Percentiles rank a stretch among this genome's conserved stretches.
phyloP scores from a whole-genome alignment of 2,113 vertebrate species.

The Furnarius figulus region DNA sequence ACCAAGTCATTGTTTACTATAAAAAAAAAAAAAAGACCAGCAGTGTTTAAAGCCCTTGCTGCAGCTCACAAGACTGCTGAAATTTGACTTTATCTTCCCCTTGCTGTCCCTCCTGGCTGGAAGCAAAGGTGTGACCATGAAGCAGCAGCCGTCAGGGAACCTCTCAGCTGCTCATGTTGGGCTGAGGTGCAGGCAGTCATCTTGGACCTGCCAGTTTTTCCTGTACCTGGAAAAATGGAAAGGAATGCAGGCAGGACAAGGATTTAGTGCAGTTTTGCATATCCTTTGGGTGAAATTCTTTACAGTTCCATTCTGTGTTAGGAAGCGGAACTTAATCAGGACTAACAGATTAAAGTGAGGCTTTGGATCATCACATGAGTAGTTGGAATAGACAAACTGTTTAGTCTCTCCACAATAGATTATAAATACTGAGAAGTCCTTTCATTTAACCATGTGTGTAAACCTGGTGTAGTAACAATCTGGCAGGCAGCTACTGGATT shows the following conservation, averaged over 20 bases:
- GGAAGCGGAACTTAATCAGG: background rate
- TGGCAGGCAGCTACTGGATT: background rate
- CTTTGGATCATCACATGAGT: background rate
- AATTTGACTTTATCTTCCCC: background rate
- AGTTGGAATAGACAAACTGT: background rate
- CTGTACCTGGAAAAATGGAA: background rate
- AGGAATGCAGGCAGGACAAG: background rate
- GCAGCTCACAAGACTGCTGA: background rate
- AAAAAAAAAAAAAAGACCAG: background rate
- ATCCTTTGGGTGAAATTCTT: background rate
- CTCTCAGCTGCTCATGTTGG: rapidly evolving
- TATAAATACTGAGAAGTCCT: background rate
- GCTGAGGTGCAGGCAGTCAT: background rate
- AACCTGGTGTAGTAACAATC: background rate
- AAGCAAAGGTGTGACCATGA: rapidly evolving
- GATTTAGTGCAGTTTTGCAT: background rate
- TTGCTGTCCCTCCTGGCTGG: background rate
- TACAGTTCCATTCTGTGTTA: background rate
- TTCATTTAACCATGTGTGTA: background rate
- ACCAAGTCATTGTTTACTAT: background rate
- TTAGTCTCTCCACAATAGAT: background rate
- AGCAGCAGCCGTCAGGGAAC: background rate
- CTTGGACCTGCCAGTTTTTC: background rate
- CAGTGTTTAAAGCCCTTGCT: background rate
- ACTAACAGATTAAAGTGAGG: background rate